Conservation (phyloP, 1,140 invertebrate species). For the Oscheius sp. region DNA sequence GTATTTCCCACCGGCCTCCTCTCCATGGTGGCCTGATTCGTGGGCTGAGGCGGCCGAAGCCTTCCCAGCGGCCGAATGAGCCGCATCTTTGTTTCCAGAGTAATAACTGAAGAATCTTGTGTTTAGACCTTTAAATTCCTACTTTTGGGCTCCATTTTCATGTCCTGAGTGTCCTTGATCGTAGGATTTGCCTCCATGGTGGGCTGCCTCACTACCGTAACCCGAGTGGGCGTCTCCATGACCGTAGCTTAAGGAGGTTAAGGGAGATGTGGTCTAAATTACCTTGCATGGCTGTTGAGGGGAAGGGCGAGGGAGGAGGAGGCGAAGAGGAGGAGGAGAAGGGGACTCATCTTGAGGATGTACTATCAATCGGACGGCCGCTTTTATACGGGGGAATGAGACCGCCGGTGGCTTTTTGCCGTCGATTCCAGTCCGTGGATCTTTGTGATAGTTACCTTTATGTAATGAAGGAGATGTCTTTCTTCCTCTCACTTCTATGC, state of each 20-base stretch:
- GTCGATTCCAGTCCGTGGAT: too few relatives aligned
- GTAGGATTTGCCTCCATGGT: constrained; percentile 18
- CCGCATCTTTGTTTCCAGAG: not conserved
- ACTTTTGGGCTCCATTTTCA: not conserved
- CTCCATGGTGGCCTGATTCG: constrained; percentile 1
- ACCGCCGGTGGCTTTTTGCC: too few relatives aligned
- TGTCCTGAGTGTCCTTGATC: not conserved
- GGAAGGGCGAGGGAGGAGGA: not conserved
- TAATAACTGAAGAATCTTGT: constrained; percentile 19
- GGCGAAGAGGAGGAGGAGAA: not conserved
- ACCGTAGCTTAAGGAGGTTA: too few relatives aligned
- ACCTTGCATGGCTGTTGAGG: not conserved
- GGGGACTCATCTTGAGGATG: too few relatives aligned
- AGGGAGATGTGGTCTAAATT: too few relatives aligned
- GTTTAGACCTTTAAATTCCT: too few relatives aligned
- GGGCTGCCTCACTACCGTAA: constrained; percentile 26
- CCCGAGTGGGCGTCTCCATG: constrained; percentile 15
- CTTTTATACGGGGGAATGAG: too few relatives aligned
- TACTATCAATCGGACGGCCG: too few relatives aligned
- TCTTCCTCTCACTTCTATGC: too few relatives aligned
- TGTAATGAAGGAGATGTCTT: too few relatives aligned
- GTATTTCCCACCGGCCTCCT: constrained; percentile 12
- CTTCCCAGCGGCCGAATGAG: constrained; percentile 3
- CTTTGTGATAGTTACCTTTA: too few relatives aligned
- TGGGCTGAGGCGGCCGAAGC: constrained; percentile 7